A percentile compares a stretch with the other conserved stretches of the same genome.
Evolutionary conservation across 1,140 invertebrate genomes (phyloP).

Genomic region (Homarus americanus): DNA sequence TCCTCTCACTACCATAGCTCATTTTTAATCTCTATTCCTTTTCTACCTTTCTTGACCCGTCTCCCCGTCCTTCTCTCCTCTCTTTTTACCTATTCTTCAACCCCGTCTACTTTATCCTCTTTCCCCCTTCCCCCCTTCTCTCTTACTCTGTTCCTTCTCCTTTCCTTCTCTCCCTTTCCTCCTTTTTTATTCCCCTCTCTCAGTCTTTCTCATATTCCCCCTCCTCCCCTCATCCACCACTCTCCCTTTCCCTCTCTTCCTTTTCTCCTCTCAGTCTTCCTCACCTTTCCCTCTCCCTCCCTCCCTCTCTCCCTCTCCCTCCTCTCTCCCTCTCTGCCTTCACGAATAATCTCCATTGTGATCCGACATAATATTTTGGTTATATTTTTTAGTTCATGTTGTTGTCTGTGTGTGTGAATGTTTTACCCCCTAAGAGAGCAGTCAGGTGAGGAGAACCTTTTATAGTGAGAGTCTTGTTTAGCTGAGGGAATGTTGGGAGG

Average conservation of each 20-base stretch:
- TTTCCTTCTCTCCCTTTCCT: background rate
- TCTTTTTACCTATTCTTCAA: too few species aligned
- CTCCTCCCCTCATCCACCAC: background rate
- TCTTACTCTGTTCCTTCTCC: background rate
- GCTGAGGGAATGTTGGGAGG: too few species aligned
- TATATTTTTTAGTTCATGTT: too few species aligned
- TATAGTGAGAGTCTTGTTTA: too few species aligned
- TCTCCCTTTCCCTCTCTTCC: background rate
- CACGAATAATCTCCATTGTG: too few species aligned
- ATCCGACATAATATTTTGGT: too few species aligned
- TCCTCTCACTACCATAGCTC: too few species aligned
- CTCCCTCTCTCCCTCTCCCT: background rate
- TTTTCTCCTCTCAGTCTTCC: background rate
- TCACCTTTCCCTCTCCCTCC: background rate
- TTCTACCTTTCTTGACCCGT: background rate
- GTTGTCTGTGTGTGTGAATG: too few species aligned
- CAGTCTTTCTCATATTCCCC: background rate
- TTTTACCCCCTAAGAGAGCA: too few species aligned
- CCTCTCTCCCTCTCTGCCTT: background rate
- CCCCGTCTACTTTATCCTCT: too few species aligned
- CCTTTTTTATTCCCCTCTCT: background rate
- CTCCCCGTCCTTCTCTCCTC: background rate
- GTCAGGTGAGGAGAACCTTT: too few species aligned
- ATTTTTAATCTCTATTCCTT: background rate
- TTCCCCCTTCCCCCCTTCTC: too few species aligned